Conservation (phyloP, 1,140 invertebrate species). For the Ceratina calcarata region DNA sequence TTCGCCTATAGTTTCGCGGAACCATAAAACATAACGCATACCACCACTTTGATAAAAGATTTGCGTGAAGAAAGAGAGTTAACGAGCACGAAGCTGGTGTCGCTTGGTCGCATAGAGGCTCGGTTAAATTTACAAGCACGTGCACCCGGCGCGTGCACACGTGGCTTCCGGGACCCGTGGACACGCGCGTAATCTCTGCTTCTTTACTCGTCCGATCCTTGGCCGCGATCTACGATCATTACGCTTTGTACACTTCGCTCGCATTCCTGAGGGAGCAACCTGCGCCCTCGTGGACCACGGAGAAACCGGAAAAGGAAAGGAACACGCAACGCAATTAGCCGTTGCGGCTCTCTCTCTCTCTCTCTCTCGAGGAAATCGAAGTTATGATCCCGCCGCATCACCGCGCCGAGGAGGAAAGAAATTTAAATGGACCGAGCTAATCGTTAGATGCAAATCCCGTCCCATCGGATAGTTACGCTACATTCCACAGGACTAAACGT, state of each 20-base stretch:
- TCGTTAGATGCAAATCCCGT: slow-evolving; percentile 13
- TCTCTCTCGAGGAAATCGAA: background rate
- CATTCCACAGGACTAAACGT: background rate
- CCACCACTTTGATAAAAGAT: slow-evolving; percentile 52
- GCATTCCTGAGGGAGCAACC: background rate
- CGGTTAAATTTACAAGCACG: slow-evolving; percentile 43
- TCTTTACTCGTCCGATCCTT: background rate
- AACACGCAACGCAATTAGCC: slow-evolving; percentile 30
- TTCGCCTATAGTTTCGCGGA: slow-evolving; percentile 6
- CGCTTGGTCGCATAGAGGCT: background rate
- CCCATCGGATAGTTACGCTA: background rate
- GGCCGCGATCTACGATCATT: slow-evolving; percentile 10
- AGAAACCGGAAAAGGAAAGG: slow-evolving; percentile 31
- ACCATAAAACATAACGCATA: slow-evolving; percentile 52
- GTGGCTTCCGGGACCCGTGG: slow-evolving; percentile 22
- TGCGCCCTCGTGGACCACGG: background rate
- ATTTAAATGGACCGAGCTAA: slow-evolving; percentile 22
- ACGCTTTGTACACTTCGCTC: slow-evolving; percentile 23
- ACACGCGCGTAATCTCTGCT: slow-evolving; percentile 17
- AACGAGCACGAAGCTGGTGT: no score
- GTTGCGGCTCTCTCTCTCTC: background rate
- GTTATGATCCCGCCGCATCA: background rate
- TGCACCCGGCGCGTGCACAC: slow-evolving; percentile 29
- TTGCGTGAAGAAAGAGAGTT: slow-evolving; percentile 6
- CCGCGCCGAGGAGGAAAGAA: background rate